phyloP scores from a whole-genome alignment of 1,140 invertebrate genomes.

The Agraylea sexmaculata region DNA sequence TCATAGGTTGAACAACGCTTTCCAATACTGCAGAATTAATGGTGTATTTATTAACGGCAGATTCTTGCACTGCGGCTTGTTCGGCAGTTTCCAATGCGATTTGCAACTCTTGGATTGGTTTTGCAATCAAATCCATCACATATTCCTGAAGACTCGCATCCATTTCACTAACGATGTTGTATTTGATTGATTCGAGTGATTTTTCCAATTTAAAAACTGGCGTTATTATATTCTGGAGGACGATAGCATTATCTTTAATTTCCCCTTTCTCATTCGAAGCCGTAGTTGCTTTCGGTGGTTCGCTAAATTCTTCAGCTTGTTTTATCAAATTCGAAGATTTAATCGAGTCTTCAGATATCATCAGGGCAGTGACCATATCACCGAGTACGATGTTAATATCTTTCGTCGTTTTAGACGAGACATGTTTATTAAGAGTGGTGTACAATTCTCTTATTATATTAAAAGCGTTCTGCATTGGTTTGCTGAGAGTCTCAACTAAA shows the following conservation, averaged over 20 bases:
- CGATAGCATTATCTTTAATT: slow-evolving; percentile 14
- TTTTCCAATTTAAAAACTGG: slow-evolving; percentile 32
- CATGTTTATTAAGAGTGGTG: slow-evolving; percentile 9
- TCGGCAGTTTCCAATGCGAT: slow-evolving; percentile 30
- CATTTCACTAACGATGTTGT: slow-evolving; percentile 29
- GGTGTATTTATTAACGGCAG: slow-evolving; percentile 32
- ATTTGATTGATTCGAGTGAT: slow-evolving; percentile 32
- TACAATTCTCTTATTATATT: slow-evolving; percentile 34
- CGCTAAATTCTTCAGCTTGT: slow-evolving; percentile 35
- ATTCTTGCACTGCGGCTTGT: slow-evolving; percentile 30
- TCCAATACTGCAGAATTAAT: slow-evolving; percentile 39
- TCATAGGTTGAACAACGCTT: slow-evolving; percentile 35
- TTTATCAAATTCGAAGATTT: slow-evolving; percentile 36
- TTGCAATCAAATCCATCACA: slow-evolving; percentile 35
- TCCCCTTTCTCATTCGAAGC: slow-evolving; percentile 6
- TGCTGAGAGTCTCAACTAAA: slow-evolving; percentile 44
- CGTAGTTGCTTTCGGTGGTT: slow-evolving; percentile 17
- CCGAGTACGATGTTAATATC: slow-evolving; percentile 34
- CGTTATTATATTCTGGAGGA: slow-evolving; percentile 27
- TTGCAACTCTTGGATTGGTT: slow-evolving; percentile 33
- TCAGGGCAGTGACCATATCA: slow-evolving; percentile 39
- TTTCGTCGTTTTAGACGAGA: slow-evolving; percentile 9
- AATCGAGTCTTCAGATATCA: slow-evolving; percentile 39
- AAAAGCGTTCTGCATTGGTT: slow-evolving; percentile 40
- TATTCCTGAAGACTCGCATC: slow-evolving; percentile 31